Conservation (phyloP, 2,113 vertebrate genomes). For the Lethenteron camtschaticum region DNA sequence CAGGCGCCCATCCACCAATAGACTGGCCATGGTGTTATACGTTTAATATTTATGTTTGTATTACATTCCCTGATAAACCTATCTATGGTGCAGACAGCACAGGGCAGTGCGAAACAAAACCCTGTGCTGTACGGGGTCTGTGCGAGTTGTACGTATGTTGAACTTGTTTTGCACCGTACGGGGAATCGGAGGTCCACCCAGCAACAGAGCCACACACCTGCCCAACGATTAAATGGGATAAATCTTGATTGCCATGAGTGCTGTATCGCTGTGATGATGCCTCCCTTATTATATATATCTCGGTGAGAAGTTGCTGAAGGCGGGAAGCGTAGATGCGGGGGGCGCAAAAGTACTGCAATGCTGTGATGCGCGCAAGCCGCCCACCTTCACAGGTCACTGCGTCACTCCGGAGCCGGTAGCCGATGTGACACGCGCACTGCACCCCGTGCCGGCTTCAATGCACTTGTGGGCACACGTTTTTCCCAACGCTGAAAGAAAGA, state of each 20-base stretch:
- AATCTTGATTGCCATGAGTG: neutral
- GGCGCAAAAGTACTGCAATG: neutral
- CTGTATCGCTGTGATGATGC: neutral
- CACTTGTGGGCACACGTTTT: slow-evolving; percentile 52
- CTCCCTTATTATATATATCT: neutral
- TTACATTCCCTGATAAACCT: too few species aligned
- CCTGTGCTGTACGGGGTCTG: too few species aligned
- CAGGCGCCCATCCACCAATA: too few species aligned
- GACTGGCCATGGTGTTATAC: too few species aligned
- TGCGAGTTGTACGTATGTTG: neutral
- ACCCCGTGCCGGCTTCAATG: slow-evolving; percentile 34
- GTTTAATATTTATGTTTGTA: too few species aligned
- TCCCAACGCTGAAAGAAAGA: too few species aligned
- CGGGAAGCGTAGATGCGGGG: neutral
- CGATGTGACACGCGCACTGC: slow-evolving; percentile 50
- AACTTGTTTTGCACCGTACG: neutral
- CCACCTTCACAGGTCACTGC: slow-evolving; percentile 64
- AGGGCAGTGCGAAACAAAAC: too few species aligned
- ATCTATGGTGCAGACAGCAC: too few species aligned
- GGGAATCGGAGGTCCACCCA: too few species aligned
- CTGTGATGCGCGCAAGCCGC: neutral
- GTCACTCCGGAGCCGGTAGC: slow-evolving; percentile 58
- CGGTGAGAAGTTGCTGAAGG: neutral
- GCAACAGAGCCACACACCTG: too few species aligned
- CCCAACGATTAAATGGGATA: too few species aligned